These are phyloP conservation scores for Drosophila simulans DNA, from an alignment of 1,140 invertebrate species.

Conservation along the genomic window DNA sequence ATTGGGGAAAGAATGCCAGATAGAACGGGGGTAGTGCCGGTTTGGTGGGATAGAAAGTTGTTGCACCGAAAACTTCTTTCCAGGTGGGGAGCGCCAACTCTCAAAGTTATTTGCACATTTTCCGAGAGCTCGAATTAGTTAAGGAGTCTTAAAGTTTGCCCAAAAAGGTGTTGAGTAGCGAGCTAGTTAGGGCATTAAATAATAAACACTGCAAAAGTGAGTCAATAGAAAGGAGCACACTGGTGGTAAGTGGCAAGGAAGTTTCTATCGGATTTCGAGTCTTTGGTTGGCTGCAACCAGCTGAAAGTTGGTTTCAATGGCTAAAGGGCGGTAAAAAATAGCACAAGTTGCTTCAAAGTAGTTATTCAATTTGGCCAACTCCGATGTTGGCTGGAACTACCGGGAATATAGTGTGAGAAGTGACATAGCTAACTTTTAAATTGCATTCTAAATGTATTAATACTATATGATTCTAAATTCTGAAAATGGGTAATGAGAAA, in stretches of 20 bases:
- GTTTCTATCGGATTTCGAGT: constrained; percentile 26
- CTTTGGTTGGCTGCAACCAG: constrained; percentile 5
- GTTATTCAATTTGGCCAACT: constrained; percentile 24
- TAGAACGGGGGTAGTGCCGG: constrained; percentile 1
- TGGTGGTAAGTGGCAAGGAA: background rate
- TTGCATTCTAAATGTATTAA: background rate
- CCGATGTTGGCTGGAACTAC: background rate
- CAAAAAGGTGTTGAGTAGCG: constrained; percentile 59
- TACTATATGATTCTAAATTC: background rate
- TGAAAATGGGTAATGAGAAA: too few species aligned
- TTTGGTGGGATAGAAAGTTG: constrained; percentile 17
- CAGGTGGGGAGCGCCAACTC: constrained; percentile 6
- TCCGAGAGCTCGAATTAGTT: constrained; percentile 67
- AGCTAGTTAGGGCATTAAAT: constrained; percentile 71
- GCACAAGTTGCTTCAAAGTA: constrained; percentile 20
- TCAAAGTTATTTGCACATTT: constrained; percentile 70
- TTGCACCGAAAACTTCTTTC: constrained; percentile 24
- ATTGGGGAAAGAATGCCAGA: background rate
- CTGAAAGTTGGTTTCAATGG: constrained; percentile 7
- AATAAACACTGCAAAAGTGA: constrained; percentile 60
- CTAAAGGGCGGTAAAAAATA: constrained; percentile 16
- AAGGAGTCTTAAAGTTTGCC: constrained; percentile 61
- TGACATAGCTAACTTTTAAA: background rate
- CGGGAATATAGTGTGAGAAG: background rate
- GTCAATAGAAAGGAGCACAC: constrained; percentile 27